Conservation (phyloP, 64 coral and sea anemone species). For the Catalaphyllia jardinei region DNA sequence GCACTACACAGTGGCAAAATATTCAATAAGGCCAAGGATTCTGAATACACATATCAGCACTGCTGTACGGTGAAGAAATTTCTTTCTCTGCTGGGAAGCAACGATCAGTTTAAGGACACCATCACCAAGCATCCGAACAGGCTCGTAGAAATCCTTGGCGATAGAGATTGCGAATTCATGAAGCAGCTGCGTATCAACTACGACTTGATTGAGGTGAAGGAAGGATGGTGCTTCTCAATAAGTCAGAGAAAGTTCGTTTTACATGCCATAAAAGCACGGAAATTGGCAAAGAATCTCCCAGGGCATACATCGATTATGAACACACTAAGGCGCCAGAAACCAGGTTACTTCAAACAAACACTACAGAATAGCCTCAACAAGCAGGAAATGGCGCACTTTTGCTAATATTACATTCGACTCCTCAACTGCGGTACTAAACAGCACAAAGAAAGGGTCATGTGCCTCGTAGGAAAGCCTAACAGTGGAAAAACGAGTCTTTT, state of each 20-base stretch:
- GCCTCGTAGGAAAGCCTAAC: conserved; percentile 2
- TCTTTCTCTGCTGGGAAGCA: conserved; percentile 20
- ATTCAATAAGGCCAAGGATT: background rate
- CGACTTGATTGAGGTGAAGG: conserved; percentile 12
- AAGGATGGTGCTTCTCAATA: conserved; percentile 32
- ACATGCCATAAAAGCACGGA: background rate
- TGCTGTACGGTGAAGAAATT: conserved; percentile 21
- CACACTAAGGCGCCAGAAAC: too few relatives aligned
- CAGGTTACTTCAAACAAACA: too few relatives aligned
- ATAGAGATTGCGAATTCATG: conserved; percentile 15
- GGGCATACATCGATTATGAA: too few relatives aligned
- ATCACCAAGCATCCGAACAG: background rate
- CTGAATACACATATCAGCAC: background rate
- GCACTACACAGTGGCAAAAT: background rate
- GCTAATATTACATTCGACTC: conserved; percentile 14
- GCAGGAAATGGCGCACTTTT: background rate
- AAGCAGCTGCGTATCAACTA: background rate
- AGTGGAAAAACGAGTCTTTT: too few relatives aligned
- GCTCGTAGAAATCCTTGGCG: background rate
- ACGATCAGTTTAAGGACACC: background rate
- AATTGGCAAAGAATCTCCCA: too few relatives aligned
- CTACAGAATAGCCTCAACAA: conserved; percentile 25
- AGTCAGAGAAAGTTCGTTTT: conserved; percentile 14
- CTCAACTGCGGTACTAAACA: background rate
- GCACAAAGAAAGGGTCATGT: conserved; percentile 49